A percentile compares a stretch with the other conserved stretches of the same genome.
These are phyloP conservation scores for Helicoverpa assulta DNA, from an alignment of 2,888 invertebrate genomes.

Conservation along the genomic window DNA sequence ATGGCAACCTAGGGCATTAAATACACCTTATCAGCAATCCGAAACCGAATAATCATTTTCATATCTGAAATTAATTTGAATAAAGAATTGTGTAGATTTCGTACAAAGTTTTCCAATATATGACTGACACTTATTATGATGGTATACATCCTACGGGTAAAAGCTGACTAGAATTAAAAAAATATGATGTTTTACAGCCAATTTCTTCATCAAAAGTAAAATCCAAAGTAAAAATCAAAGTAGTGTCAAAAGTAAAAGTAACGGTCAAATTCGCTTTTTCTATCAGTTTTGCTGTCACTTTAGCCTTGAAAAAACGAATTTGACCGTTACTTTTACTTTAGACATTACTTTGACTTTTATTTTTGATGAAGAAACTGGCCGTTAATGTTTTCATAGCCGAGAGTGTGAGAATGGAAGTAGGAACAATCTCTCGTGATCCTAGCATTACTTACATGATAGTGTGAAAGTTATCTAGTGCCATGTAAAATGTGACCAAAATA, in stretches of 20 bases:
- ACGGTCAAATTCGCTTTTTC: no score
- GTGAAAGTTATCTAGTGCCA: conserved; percentile 8
- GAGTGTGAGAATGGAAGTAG: not conserved
- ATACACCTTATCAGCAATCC: conserved; percentile 20
- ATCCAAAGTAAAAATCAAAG: no score
- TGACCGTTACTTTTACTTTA: no score
- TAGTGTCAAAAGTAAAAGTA: no score
- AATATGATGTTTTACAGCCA: not conserved
- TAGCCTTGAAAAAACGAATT: no score
- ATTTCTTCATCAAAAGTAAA: no score
- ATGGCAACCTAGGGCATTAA: conserved; percentile 9
- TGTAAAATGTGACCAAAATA: conserved; percentile 22
- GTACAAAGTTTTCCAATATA: conserved; percentile 41
- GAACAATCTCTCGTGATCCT: not conserved
- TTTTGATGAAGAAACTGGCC: no score
- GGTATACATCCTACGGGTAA: not conserved
- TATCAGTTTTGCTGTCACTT: no score
- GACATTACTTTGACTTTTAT: no score
- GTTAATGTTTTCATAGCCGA: not conserved
- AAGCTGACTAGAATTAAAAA: no score
- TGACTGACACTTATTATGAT: conserved; percentile 29
- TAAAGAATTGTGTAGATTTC: conserved; percentile 32
- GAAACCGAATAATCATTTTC: conserved; percentile 14
- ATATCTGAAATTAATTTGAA: conserved; percentile 29
- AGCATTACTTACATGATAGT: not conserved